These are phyloP conservation scores for Falco cherrug DNA, from an alignment of 2,797 vertebrate species.

Conservation along the genomic window DNA sequence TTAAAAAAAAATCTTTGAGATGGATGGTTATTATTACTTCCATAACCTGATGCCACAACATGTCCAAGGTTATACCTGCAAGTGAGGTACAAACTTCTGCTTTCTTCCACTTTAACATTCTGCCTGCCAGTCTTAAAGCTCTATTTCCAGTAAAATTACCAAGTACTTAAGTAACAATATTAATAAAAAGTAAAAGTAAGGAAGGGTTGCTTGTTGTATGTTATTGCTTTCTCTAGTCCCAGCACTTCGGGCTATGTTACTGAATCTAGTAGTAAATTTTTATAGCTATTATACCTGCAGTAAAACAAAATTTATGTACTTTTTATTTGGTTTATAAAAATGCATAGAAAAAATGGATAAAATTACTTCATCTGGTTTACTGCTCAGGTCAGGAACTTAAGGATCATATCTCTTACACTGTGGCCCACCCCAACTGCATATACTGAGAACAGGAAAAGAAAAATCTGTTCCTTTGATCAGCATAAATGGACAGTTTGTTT, in stretches of 20 bases:
- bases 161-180: background rate
- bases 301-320: conserved; percentile 61
- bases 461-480: background rate
- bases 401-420: background rate
- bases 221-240: background rate
- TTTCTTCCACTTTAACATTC: background rate
- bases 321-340: conserved; percentile 63
- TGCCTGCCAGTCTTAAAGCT: background rate
- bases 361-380: conserved; percentile 24
- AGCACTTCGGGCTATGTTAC: conserved; percentile 3
- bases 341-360: background rate
- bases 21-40: background rate
- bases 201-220: background rate
- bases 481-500: background rate
- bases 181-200: conserved; percentile 8
- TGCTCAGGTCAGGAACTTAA: conserved; percentile 15
- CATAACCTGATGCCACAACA: background rate
- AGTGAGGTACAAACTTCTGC: background rate
- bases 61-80: background rate
- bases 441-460: background rate
- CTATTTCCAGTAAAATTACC: background rate
- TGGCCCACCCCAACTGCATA: background rate
- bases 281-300: conserved; percentile 41
- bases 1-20: background rate
- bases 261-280: conserved; percentile 54